Base-by-base conservation (phyloP, 2,113 vertebrate species). In the Empidonax alnorum region DNA sequence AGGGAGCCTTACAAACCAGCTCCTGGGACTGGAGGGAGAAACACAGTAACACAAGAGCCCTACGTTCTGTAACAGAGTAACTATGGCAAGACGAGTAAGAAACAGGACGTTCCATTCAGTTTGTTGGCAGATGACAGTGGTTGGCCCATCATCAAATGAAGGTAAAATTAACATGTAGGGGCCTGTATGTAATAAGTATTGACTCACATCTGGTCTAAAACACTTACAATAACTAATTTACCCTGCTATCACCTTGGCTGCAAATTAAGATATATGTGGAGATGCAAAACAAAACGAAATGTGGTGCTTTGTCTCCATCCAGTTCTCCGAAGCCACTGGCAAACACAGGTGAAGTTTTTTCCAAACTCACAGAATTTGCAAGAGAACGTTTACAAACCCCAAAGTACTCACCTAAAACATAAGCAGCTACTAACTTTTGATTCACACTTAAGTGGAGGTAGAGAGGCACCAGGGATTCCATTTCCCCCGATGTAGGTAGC, bases 361-460 rank as follows among this genome's bases (percentile, higher is more conserved):
- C 49, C 39, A 58, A n/a, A 56, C 27, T n/a, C 35, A 27, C 2
- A 56, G 16, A 78, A 47, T 21, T 22, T 84, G 49, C 41, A 84
- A 41, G 31, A 65, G 78, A 76, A 59, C 6, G 9, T n/a, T 56
- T 37, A 53, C 23, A 68, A 84, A 52, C 56, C n/a, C 72, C 66
- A 41, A 56, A 82, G 56, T 31, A 90, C 99, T 98, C 65, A 99
- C 99, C 99, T 95, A 99, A 99, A 97, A 99, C 99, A 94, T 99
- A 99, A 99, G 99, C 99, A 98, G 99, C 99, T 97, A 99, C 99
- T 97, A 99, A 98, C 98, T 99, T 99, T 96, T 99, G 99, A 98
- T 99, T 99, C 98, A 99, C 99, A 98, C 99, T 99, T 99, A 99
- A 99, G 97, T 99, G 99, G 99, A 99, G 99, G 99, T 99, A 99